phyloP scores from a whole-genome alignment of 2,797 vertebrate species.

The Coluber constrictor region DNA sequence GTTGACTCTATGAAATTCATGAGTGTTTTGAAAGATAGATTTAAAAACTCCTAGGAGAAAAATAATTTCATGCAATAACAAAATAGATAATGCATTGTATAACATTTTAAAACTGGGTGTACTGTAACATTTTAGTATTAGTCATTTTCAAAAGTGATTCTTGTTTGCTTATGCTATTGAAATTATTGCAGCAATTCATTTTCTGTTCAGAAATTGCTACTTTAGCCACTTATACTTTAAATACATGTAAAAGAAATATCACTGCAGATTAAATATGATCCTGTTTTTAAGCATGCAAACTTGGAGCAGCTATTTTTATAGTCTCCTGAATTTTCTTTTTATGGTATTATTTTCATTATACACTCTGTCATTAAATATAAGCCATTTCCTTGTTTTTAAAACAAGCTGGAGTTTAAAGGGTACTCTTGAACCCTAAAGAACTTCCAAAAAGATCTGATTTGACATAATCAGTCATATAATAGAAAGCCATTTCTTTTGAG shows the following conservation, averaged over 20 bases:
- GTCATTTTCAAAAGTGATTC: background rate
- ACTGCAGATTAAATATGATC: background rate
- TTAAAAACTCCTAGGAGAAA: slow-evolving; percentile 38
- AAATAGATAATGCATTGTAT: slow-evolving; percentile 34
- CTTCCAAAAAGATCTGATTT: background rate
- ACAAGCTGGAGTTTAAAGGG: background rate
- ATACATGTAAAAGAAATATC: background rate
- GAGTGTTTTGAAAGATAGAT: background rate
- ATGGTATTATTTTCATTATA: background rate
- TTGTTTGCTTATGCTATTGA: slow-evolving; percentile 28
- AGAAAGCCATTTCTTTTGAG: background rate
- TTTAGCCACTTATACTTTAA: background rate
- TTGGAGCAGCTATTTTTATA: background rate
- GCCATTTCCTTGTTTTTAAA: background rate
- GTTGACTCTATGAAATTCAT: slow-evolving; percentile 18
- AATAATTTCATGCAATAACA: slow-evolving; percentile 27
- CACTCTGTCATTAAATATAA: background rate
- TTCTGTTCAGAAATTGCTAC: background rate
- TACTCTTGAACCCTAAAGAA: background rate
- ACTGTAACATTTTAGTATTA: background rate
- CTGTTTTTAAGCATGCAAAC: background rate
- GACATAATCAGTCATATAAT: background rate
- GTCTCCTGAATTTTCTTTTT: background rate
- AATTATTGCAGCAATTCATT: slow-evolving; percentile 50
- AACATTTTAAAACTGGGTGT: slow-evolving; percentile 20